Percentiles rank a stretch among this genome's conserved stretches.
Evolutionary conservation across 2,113 vertebrate species (phyloP).

Genomic region (Hippocampus mohnikei): DNA sequence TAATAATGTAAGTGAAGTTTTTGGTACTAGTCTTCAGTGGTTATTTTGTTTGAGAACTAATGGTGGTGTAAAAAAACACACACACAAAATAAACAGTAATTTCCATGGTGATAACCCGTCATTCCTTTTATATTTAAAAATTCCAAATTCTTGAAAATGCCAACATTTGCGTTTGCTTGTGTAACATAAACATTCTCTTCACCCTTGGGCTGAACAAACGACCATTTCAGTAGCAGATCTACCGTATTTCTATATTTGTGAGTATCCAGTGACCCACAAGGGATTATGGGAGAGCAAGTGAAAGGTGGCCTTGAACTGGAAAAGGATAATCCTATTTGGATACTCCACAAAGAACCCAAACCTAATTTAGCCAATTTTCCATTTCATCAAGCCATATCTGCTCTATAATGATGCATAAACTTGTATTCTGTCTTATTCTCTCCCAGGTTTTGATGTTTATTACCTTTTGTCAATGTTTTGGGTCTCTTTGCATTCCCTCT

Average conservation of each 20-base stretch:
- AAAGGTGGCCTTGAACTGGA: conserved; percentile 69
- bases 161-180: not conserved
- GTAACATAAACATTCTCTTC: not conserved
- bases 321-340: conserved; percentile 70
- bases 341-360: conserved; percentile 53
- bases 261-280: conserved; percentile 63
- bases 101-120: not conserved
- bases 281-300: conserved; percentile 62
- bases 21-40: not conserved
- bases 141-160: not conserved
- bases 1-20: no score
- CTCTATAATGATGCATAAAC: conserved; percentile 27
- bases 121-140: not conserved
- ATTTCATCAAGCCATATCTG: conserved; percentile 28
- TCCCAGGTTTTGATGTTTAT: conserved; percentile 17
- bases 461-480: conserved; percentile 20
- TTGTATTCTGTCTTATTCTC: conserved; percentile 16
- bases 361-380: conserved; percentile 54
- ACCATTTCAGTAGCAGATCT: conserved; percentile 14
- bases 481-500: conserved; percentile 19
- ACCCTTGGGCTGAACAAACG: not conserved
- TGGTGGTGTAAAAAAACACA: not conserved
- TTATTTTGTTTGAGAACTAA: not conserved
- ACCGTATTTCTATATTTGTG: conserved; percentile 46
- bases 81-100: no score